A percentile compares a stretch with the other conserved stretches of the same genome.
These are phyloP conservation scores for Homarus gammarus DNA, from an alignment of 2,888 invertebrate genomes.

Conservation along the genomic window DNA sequence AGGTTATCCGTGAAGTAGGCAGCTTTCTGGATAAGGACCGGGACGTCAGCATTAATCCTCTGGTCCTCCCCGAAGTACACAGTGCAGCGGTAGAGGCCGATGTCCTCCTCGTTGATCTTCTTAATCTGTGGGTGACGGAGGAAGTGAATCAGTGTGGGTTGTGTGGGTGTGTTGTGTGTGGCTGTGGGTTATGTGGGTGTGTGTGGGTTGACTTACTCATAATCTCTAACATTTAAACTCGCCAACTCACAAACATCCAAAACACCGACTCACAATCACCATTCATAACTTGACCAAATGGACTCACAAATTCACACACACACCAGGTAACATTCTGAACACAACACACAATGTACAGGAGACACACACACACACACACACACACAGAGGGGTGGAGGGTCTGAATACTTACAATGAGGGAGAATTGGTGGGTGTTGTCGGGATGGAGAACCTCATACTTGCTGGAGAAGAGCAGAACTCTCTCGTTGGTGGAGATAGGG, in stretches of 20 bases:
- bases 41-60: slow-evolving; percentile 72
- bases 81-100: slow-evolving; percentile 69
- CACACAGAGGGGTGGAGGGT: not conserved
- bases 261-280: no score
- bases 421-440: slow-evolving; percentile 49
- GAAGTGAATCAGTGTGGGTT: no score
- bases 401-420: slow-evolving; percentile 60
- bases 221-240: no score
- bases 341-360: no score
- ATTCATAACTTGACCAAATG: not conserved
- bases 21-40: slow-evolving; percentile 47
- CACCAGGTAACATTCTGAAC: no score
- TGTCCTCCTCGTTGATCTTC: slow-evolving; percentile 43
- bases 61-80: slow-evolving; percentile 74
- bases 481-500: slow-evolving; percentile 59
- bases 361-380: not conserved
- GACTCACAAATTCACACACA: no score
- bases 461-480: slow-evolving; percentile 51
- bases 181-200: not conserved
- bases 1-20: slow-evolving; percentile 70
- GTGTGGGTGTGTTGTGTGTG: no score
- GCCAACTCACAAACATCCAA: no score
- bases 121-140: slow-evolving; percentile 62
- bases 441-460: slow-evolving; percentile 59
- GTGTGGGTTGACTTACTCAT: no score